A percentile compares a stretch with the other conserved stretches of the same genome.
These are phyloP conservation scores for Ibidorhyncha struthersii DNA, from an alignment of 2,113 vertebrate species.

Conservation along the genomic window DNA sequence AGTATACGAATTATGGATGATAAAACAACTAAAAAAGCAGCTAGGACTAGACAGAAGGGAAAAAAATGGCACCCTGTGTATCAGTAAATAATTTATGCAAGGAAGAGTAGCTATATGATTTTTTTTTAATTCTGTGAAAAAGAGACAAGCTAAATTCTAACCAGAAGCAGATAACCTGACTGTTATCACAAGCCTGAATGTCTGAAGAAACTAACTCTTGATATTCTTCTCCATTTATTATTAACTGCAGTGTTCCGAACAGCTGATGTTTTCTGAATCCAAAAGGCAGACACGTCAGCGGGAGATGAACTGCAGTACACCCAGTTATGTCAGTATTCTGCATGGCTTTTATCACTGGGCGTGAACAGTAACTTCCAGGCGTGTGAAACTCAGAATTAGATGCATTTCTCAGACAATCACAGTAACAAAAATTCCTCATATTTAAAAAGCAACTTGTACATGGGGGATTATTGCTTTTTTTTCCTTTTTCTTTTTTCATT, in stretches of 20 bases:
- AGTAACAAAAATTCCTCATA: background rate
- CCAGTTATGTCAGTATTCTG: constrained; percentile 70
- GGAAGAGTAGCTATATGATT: background rate
- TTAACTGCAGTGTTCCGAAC: constrained; percentile 3
- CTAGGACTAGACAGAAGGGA: background rate
- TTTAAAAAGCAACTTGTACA: background rate
- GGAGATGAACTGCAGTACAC: constrained; percentile 69
- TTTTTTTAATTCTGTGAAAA: background rate
- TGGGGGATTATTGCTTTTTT: background rate
- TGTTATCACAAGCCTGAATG: background rate
- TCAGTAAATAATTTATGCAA: background rate
- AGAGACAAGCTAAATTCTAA: background rate
- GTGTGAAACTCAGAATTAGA: constrained; percentile 35
- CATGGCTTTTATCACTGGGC: constrained; percentile 69
- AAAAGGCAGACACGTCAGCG: constrained; percentile 2
- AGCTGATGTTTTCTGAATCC: constrained; percentile 44
- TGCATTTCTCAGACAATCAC: background rate
- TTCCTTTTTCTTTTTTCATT: no score
- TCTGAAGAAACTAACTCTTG: constrained; percentile 9
- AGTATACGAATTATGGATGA: background rate
- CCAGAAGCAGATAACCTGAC: background rate
- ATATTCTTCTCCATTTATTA: background rate
- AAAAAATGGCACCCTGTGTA: background rate
- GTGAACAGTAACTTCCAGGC: constrained; percentile 53
- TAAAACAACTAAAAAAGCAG: background rate